These are phyloP conservation scores for Gasteruption jaculator DNA, from an alignment of 2,888 invertebrate genomes.

Conservation along the genomic window DNA sequence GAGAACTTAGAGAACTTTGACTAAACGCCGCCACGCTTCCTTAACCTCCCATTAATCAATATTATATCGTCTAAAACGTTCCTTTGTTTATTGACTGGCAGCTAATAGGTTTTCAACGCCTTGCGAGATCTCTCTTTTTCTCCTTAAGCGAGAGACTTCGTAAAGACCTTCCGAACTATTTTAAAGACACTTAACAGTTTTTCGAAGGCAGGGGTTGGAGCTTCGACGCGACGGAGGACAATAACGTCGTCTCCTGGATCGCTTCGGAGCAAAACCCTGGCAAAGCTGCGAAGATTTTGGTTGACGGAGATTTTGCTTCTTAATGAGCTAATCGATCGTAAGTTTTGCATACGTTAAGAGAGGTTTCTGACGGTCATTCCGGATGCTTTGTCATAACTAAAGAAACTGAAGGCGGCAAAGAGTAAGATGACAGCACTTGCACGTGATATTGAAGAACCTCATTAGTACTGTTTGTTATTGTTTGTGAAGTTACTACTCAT, in stretches of 20 bases:
- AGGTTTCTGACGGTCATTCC: too few relatives aligned
- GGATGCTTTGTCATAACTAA: constrained; percentile 26
- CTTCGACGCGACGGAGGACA: too few relatives aligned
- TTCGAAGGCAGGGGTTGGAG: too few relatives aligned
- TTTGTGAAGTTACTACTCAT: constrained; percentile 44
- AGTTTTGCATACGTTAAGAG: too few relatives aligned
- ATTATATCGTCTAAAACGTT: constrained; percentile 51
- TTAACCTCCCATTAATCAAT: constrained; percentile 53
- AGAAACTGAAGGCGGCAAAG: constrained; percentile 20
- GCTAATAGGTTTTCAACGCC: constrained; percentile 48
- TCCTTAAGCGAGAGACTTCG: background rate
- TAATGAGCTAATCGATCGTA: too few relatives aligned
- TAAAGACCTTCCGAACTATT: too few relatives aligned
- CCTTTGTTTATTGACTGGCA: constrained; percentile 52
- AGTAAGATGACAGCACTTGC: constrained; percentile 26
- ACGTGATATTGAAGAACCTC: constrained; percentile 48
- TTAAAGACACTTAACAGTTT: too few relatives aligned
- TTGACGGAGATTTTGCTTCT: too few relatives aligned
- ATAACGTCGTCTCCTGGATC: too few relatives aligned
- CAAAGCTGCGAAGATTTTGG: too few relatives aligned
- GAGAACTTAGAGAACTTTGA: constrained; percentile 46
- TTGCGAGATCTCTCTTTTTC: constrained; percentile 18
- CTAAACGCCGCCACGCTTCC: constrained; percentile 52
- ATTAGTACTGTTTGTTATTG: constrained; percentile 52
- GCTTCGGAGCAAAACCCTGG: too few relatives aligned